These are phyloP conservation scores for Rhabditoides inermis DNA, from an alignment of 2,888 invertebrate genomes.

Conservation along the genomic window DNA sequence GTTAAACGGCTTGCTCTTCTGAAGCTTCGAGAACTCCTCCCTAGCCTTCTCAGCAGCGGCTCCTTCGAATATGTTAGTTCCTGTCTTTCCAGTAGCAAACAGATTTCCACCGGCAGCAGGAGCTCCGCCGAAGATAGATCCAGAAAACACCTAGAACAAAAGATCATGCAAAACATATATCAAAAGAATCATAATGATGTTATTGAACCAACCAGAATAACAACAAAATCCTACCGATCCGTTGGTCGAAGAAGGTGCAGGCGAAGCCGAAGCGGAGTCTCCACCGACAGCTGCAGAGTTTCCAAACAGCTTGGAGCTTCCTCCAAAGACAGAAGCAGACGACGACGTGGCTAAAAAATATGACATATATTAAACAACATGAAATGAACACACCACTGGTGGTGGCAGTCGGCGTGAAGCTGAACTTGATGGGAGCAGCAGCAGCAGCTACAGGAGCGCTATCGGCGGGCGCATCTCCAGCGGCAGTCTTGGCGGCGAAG, in stretches of 20 bases:
- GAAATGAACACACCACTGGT: neutral
- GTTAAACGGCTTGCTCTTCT: slow-evolving; percentile 16
- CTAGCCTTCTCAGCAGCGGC: slow-evolving; percentile 20
- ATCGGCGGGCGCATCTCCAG: neutral
- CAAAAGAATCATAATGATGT: too few relatives aligned
- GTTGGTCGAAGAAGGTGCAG: neutral
- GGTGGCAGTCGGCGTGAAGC: slow-evolving; percentile 1
- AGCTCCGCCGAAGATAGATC: slow-evolving; percentile 18
- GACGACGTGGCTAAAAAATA: neutral
- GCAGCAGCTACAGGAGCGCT: neutral
- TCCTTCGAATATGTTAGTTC: slow-evolving; percentile 12
- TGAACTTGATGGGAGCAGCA: neutral
- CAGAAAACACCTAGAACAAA: neutral
- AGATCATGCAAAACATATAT: too few relatives aligned
- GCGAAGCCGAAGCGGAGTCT: neutral
- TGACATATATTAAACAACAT: neutral
- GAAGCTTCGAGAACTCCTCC: slow-evolving; percentile 19
- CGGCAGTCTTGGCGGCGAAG: slow-evolving; percentile 7
- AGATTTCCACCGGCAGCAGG: slow-evolving; percentile 1
- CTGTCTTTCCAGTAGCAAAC: slow-evolving; percentile 9
- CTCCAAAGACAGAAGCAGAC: neutral
- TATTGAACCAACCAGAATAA: too few relatives aligned
- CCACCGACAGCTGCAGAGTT: too few relatives aligned
- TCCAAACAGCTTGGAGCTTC: too few relatives aligned
- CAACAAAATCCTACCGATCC: too few relatives aligned